Percentiles rank a stretch among this genome's conserved stretches.
These are phyloP conservation scores for Ellobius talpinus DNA, from an alignment of 2,113 vertebrate genomes.

Conservation along the genomic window DNA sequence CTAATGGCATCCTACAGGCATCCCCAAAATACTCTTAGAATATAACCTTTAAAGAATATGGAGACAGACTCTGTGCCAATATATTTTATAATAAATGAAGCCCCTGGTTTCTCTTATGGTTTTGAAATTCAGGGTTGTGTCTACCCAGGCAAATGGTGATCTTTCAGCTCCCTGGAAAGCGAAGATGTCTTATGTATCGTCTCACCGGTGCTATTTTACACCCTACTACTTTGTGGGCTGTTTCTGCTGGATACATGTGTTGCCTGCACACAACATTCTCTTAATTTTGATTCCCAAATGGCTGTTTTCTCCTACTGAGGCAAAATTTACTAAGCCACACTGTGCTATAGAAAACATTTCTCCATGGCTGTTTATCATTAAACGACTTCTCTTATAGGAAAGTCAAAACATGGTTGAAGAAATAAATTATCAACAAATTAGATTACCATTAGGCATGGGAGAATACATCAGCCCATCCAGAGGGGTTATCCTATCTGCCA, in stretches of 20 bases:
- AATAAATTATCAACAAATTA: conserved; percentile 51
- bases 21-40: not conserved
- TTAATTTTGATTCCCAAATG: conserved; percentile 11
- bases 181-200: not conserved
- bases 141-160: conserved; percentile 10
- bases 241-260: conserved; percentile 4
- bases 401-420: not conserved
- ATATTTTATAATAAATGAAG: conserved; percentile 62
- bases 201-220: not conserved
- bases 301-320: conserved; percentile 31
- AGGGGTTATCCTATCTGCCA: not conserved
- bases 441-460: conserved; percentile 30
- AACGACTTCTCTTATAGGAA: conserved; percentile 41
- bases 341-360: not conserved
- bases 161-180: conserved; percentile 41
- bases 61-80: conserved; percentile 17
- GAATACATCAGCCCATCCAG: not conserved
- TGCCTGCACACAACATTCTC: not conserved
- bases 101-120: conserved; percentile 46
- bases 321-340: conserved; percentile 21
- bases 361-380: conserved; percentile 15
- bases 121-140: conserved; percentile 57
- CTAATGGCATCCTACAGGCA: conserved; percentile 31
- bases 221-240: not conserved
- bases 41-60: conserved; percentile 51